phyloP scores from a whole-genome alignment of 2,113 vertebrate genomes.

The Benitochromis conjunctus region DNA sequence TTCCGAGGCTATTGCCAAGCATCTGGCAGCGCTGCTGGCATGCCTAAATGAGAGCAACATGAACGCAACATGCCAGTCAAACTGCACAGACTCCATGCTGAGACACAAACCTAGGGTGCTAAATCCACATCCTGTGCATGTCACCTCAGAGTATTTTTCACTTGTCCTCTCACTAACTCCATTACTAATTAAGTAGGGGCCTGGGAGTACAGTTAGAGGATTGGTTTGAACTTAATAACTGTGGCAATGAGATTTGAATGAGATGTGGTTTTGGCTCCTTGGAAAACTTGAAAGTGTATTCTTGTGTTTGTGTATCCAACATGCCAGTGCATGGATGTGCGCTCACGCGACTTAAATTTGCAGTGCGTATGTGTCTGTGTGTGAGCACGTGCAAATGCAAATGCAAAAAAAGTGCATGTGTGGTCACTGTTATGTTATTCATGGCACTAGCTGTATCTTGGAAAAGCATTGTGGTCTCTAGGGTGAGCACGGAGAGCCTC shows the following conservation, averaged over 20 bases:
- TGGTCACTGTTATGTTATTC: slow-evolving; percentile 50
- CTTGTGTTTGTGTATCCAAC: background rate
- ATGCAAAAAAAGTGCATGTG: background rate
- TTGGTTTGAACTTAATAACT: slow-evolving; percentile 21
- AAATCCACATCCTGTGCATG: slow-evolving; percentile 41
- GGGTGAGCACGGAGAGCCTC: slow-evolving; percentile 40
- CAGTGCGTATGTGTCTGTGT: background rate
- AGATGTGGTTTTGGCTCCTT: slow-evolving; percentile 25
- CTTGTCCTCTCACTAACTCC: slow-evolving; percentile 15
- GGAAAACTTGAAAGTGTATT: slow-evolving; percentile 1
- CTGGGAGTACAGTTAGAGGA: slow-evolving; percentile 2
- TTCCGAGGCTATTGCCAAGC: slow-evolving; percentile 52
- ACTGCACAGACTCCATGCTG: slow-evolving; percentile 23
- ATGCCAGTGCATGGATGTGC: background rate
- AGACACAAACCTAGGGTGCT: slow-evolving; percentile 6
- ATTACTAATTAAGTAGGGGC: background rate
- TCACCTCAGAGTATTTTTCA: slow-evolving; percentile 48
- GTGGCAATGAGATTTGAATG: slow-evolving; percentile 5
- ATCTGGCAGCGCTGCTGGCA: slow-evolving; percentile 57
- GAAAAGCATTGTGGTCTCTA: slow-evolving; percentile 46
- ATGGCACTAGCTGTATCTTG: slow-evolving; percentile 42
- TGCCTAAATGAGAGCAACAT: slow-evolving; percentile 60
- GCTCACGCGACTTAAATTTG: background rate
- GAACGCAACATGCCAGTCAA: slow-evolving; percentile 55
- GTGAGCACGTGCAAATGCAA: background rate